These are phyloP conservation scores for Dinothrombium tinctorium DNA, from an alignment of 1,140 invertebrate species.

Conservation along the genomic window DNA sequence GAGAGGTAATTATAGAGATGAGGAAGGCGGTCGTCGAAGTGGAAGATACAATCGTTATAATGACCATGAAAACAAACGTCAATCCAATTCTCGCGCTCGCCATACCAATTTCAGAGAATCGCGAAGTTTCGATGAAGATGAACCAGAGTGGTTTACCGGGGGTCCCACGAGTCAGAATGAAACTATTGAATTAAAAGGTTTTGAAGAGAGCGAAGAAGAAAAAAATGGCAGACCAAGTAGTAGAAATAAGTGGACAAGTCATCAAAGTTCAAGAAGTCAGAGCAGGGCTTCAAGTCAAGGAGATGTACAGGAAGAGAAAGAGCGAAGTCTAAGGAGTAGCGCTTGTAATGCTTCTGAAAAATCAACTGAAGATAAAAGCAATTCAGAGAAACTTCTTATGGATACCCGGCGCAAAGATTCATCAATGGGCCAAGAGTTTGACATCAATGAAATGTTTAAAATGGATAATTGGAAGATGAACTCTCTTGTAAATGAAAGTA, in stretches of 20 bases:
- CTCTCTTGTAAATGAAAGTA: background rate
- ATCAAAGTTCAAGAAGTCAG: background rate
- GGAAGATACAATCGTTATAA: background rate
- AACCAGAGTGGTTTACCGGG: slow-evolving; percentile 43
- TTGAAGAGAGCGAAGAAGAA: slow-evolving; percentile 36
- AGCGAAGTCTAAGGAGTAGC: background rate
- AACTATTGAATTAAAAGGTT: slow-evolving; percentile 74
- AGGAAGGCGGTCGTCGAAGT: background rate
- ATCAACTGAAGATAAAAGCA: background rate
- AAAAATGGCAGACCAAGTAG: too few relatives aligned
- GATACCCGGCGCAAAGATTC: background rate
- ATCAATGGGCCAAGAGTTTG: slow-evolving; percentile 3
- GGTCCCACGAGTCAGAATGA: slow-evolving; percentile 70
- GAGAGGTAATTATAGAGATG: background rate
- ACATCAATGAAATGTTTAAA: slow-evolving; percentile 3
- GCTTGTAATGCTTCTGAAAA: background rate
- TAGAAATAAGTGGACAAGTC: background rate
- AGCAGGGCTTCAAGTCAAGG: background rate
- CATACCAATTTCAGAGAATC: background rate
- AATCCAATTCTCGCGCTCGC: background rate
- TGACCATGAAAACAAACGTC: background rate
- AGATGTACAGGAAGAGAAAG: background rate
- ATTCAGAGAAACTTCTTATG: background rate
- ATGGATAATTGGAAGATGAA: background rate
- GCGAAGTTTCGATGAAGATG: slow-evolving; percentile 20